Conservation (phyloP, 2,113 vertebrate species). For the Brachyhypopomus gauderio region DNA sequence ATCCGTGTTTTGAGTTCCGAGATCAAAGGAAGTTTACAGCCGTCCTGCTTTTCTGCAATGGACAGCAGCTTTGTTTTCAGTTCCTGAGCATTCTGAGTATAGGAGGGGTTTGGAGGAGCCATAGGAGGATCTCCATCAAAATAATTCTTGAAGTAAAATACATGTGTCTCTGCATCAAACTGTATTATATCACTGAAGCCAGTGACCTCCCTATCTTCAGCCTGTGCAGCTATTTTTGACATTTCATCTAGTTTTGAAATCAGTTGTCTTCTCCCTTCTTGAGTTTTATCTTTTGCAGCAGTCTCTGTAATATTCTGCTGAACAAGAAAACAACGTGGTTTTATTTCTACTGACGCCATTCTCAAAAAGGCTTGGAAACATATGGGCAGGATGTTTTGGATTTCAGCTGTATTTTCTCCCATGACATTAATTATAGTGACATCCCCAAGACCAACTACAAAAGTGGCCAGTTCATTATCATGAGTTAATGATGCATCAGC, state of each 20-base stretch:
- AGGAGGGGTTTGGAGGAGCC: conserved; percentile 71
- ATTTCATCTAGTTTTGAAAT: conserved; percentile 52
- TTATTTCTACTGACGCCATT: conserved; percentile 44
- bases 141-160: conserved; percentile 69
- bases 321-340: conserved; percentile 53
- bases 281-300: conserved; percentile 41
- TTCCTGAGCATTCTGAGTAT: conserved; percentile 66
- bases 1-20: conserved; percentile 57
- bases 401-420: conserved; percentile 53
- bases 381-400: conserved; percentile 57
- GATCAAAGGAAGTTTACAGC: conserved; percentile 46
- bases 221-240: conserved; percentile 29
- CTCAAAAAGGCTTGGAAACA: conserved; percentile 56
- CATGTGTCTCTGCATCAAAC: conserved; percentile 66
- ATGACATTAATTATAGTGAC: conserved; percentile 61
- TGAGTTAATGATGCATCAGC: conserved; percentile 45
- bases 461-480: conserved; percentile 70
- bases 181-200: conserved; percentile 50
- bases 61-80: conserved; percentile 64
- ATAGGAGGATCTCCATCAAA: conserved; percentile 71
- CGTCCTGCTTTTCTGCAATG: conserved; percentile 17
- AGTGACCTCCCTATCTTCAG: not conserved
- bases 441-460: conserved; percentile 73
- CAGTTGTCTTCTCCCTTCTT: conserved; percentile 45
- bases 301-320: conserved; percentile 54